phyloP scores from a whole-genome alignment of 2,113 vertebrate genomes.

The Mystacornis crossleyi region DNA sequence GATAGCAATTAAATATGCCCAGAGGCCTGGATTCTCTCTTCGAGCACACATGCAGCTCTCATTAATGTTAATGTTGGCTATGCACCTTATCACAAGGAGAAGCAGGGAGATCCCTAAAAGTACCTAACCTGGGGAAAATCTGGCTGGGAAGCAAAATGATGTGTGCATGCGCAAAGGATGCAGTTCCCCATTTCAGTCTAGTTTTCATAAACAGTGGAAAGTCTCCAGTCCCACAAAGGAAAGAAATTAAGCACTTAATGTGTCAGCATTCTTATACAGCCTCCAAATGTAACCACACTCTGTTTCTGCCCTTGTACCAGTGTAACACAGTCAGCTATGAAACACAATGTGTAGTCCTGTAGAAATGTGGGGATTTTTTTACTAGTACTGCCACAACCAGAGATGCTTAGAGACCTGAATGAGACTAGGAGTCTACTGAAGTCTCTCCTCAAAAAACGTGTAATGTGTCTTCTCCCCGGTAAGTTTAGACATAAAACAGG shows the following conservation, averaged over 20 bases:
- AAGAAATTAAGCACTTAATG: neutral
- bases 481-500: neutral
- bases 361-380: neutral
- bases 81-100: neutral
- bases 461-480: neutral
- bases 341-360: neutral
- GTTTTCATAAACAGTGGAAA: neutral
- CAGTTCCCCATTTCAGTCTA: neutral
- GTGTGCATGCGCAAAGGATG: neutral
- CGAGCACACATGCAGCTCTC: neutral
- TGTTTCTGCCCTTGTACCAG: neutral
- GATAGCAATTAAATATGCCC: conserved; percentile 33
- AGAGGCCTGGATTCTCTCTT: neutral
- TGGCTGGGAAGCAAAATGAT: neutral
- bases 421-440: neutral
- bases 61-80: neutral
- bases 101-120: neutral
- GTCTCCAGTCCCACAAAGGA: neutral
- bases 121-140: neutral
- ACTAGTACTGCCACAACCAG: neutral
- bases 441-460: neutral
- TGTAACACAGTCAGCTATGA: neutral
- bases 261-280: neutral
- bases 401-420: neutral
- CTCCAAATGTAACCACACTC: neutral